phyloP scores from a whole-genome alignment of 1,140 invertebrate genomes.

The Spodoptera litura region DNA sequence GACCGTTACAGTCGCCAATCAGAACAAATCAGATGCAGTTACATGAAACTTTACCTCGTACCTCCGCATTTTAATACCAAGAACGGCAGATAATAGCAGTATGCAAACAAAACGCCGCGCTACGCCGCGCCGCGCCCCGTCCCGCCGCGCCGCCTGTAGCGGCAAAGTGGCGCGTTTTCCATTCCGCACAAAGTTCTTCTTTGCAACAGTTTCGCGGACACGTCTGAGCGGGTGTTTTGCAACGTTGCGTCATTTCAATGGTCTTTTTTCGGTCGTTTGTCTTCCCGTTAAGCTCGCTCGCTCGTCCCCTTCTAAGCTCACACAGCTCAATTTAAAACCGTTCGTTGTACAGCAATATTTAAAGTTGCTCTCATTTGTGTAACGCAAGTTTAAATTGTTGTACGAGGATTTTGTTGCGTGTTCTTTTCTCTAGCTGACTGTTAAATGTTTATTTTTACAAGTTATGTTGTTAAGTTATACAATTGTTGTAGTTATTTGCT shows the following conservation, averaged over 20 bases:
- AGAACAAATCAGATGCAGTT: background rate
- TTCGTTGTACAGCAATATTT: slow-evolving; percentile 48
- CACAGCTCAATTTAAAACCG: slow-evolving; percentile 48
- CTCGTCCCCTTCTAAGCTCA: slow-evolving; percentile 44
- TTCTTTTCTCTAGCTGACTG: background rate
- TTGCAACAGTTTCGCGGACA: slow-evolving; percentile 37
- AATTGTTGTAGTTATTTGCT: too few relatives aligned
- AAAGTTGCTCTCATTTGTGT: slow-evolving; percentile 36
- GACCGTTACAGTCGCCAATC: too few relatives aligned
- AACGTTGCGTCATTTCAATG: slow-evolving; percentile 35
- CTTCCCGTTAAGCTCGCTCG: slow-evolving; percentile 43
- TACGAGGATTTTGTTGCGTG: slow-evolving; percentile 6
- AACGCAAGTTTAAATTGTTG: slow-evolving; percentile 44
- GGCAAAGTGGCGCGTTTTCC: slow-evolving; percentile 12
- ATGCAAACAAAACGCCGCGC: slow-evolving; percentile 18
- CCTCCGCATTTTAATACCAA: slow-evolving; percentile 29
- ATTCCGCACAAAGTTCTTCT: slow-evolving; percentile 28
- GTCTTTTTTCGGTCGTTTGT: slow-evolving; percentile 50
- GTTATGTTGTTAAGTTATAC: too few relatives aligned
- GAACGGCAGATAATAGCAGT: slow-evolving; percentile 28
- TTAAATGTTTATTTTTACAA: slow-evolving; percentile 5
- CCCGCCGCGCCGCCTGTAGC: background rate
- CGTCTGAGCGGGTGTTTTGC: slow-evolving; percentile 43
- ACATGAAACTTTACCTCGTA: slow-evolving; percentile 3
- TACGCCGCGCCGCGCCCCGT: too few relatives aligned